Evolutionary conservation across 2,888 invertebrate species (phyloP).

Genomic region (Lasioglossum figueresi): DNA sequence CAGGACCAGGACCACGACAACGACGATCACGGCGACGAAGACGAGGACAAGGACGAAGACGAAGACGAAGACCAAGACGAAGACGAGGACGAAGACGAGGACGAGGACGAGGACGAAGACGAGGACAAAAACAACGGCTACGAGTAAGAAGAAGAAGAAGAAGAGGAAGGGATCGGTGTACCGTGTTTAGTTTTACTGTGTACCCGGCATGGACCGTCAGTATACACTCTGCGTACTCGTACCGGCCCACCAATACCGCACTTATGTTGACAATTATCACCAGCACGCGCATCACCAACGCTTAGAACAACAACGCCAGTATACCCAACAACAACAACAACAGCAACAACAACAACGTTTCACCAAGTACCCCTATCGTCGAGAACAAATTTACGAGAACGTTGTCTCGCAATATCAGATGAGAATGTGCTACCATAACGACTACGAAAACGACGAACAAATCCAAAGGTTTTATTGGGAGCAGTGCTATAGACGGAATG

Average conservation of each 20-base stretch:
- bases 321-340: conserved; percentile 57
- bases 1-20: conserved; percentile 35
- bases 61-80: no score
- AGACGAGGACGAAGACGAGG: conserved; percentile 38
- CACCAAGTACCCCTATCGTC: conserved; percentile 53
- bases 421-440: conserved; percentile 83
- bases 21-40: conserved; percentile 29
- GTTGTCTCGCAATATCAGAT: conserved; percentile 82
- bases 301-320: conserved; percentile 55
- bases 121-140: conserved; percentile 29
- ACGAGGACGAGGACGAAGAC: conserved; percentile 30
- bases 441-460: conserved; percentile 83
- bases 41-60: conserved; percentile 17
- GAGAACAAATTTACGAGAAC: conserved; percentile 82
- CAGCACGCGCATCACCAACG: conserved; percentile 71
- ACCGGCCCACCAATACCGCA: conserved; percentile 83
- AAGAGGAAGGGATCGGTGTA: conserved; percentile 58
- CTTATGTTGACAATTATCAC: conserved; percentile 79
- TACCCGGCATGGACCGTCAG: conserved; percentile 83
- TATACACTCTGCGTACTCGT: conserved; percentile 83
- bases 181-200: conserved; percentile 66
- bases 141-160: conserved; percentile 47
- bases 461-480: conserved; percentile 83
- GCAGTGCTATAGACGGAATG: conserved; percentile 81
- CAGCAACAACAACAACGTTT: conserved; percentile 60